These are phyloP conservation scores for Nerophis lumbriciformis DNA, from an alignment of 2,113 vertebrate genomes.

Conservation along the genomic window DNA sequence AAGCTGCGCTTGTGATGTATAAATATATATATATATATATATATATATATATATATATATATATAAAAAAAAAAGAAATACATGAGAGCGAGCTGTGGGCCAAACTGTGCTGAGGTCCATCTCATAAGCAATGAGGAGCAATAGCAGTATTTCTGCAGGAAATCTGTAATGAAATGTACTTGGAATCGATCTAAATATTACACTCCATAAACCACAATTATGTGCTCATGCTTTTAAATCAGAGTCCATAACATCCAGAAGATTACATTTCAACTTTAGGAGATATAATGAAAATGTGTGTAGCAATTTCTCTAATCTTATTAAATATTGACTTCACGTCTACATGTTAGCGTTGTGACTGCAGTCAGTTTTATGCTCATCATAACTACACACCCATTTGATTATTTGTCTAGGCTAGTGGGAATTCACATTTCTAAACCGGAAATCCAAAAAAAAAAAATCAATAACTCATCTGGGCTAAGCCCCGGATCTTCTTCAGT, in stretches of 20 bases:
- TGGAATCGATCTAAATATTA: conserved; percentile 4
- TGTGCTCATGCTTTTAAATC: background rate
- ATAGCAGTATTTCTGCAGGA: background rate
- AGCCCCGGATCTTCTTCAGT: too few relatives aligned
- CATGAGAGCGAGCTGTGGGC: conserved; percentile 2
- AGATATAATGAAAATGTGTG: background rate
- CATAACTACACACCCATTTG: background rate
- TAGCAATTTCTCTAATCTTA: background rate
- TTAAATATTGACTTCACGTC: conserved; percentile 4
- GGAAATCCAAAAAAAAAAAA: background rate
- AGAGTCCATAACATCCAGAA: background rate
- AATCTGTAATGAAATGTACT: background rate
- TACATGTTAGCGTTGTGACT: background rate
- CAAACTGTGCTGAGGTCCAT: conserved; percentile 5
- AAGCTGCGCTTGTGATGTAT: background rate
- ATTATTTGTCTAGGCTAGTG: background rate
- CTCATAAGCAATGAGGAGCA: background rate
- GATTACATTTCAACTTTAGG: background rate
- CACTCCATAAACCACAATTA: background rate
- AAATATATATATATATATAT: background rate
- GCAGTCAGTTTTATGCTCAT: background rate
- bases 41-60: background rate
- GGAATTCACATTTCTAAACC: too few relatives aligned
- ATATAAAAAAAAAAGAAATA: background rate
- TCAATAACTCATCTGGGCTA: too few relatives aligned